These are phyloP conservation scores for Muscicapa striata DNA, from an alignment of 2,797 vertebrate species.

Conservation along the genomic window DNA sequence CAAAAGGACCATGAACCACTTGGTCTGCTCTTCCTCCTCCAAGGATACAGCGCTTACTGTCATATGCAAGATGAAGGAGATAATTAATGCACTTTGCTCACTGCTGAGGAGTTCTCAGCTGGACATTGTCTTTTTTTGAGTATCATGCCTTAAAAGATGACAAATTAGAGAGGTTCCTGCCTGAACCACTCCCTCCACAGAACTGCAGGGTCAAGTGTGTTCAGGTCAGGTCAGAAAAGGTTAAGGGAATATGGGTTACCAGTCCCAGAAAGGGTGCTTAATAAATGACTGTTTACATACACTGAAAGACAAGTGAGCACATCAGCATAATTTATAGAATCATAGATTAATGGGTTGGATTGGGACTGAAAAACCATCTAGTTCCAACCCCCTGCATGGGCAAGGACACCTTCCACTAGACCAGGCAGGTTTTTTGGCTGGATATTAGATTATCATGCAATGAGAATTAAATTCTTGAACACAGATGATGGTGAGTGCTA, in stretches of 20 bases:
- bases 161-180: not conserved
- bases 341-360: not conserved
- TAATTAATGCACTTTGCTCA: not conserved
- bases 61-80: not conserved
- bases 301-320: not conserved
- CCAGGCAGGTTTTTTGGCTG: not conserved
- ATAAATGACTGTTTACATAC: not conserved
- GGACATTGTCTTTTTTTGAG: not conserved
- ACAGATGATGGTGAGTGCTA: not conserved
- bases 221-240: not conserved
- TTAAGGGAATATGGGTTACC: not conserved
- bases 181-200: not conserved
- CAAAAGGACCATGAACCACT: not conserved
- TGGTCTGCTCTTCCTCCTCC: not conserved
- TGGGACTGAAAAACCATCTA: not conserved
- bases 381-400: not conserved
- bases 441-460: not conserved
- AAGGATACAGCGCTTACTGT: not conserved
- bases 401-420: not conserved
- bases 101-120: not conserved
- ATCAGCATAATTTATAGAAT: not conserved
- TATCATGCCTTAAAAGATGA: not conserved
- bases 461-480: not conserved
- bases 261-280: not conserved
- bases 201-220: not conserved